Evolutionary conservation across 2,113 vertebrate genomes (phyloP), one percentile per base, ranked within the genome.

Genomic region (Columba livia): DNA sequence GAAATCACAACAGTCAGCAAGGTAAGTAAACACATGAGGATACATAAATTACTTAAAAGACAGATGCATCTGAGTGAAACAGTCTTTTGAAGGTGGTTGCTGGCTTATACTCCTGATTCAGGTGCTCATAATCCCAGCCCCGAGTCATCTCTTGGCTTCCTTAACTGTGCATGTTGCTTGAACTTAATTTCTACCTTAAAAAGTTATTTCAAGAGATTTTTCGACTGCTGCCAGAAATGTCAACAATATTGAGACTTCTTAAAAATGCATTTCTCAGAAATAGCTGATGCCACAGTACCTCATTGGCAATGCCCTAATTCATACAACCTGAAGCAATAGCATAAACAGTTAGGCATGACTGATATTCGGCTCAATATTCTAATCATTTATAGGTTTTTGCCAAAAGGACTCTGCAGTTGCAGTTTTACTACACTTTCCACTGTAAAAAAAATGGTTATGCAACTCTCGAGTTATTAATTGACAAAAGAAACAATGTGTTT

Each of bases 401-500:
- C 61, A 79, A 60, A 74, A n/a, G 36, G 29, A 75, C 19, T 83
- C 26, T 23, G 44, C 57, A 90, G 47, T 51, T 67, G 8, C 61
- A 69, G 65, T 8, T 74, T 94, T 86, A 88, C 12, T 60, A 12
- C 1, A 1, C 28, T 95, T 93, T 92, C 77, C 79, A 85, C 28
- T 53, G 17, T 26, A 67, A 51, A 62, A 62, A 44, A 79, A 78
- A 80, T 25, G 24, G 9, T 84, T 94, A 54, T 31, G 64, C 42
- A 91, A 23, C 51, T 54, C 64, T 14, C 31, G 28, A 85, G 38
- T 64, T 69, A 75, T 54, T 81, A 79, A 74, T 61, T 89, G 56
- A 83, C 67, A 85, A 74, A 94, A 80, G 60, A 23, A 83, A 9
- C 74, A 70, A 67, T 83, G 56, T 88, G 56, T 88, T 93, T 95